phyloP scores from a whole-genome alignment of 2,797 vertebrate genomes.

The Psittacula echo region DNA sequence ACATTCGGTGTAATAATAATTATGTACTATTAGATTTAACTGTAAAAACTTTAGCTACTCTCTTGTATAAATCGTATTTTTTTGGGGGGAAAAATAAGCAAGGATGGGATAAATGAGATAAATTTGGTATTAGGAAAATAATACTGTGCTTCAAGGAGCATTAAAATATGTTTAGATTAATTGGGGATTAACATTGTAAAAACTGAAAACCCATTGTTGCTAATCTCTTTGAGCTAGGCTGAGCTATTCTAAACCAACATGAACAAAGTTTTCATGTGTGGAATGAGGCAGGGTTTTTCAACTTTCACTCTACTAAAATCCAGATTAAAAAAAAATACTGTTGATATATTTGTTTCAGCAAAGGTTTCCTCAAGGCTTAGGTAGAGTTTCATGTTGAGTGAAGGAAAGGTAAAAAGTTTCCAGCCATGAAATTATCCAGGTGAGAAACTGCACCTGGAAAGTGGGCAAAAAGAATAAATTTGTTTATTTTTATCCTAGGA shows the following conservation, averaged over 20 bases:
- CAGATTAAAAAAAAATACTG: neutral
- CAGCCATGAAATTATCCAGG: neutral
- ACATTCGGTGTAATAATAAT: neutral
- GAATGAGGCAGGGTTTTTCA: conserved; percentile 24
- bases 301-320: neutral
- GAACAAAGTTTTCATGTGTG: conserved; percentile 25
- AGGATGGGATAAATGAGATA: conserved; percentile 4
- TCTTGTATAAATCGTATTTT: neutral
- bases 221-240: conserved; percentile 26
- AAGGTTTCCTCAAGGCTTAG: neutral
- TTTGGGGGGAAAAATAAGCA: neutral
- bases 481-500: neutral
- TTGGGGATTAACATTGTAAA: conserved; percentile 5
- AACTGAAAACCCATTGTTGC: conserved; percentile 24
- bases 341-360: neutral
- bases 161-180: conserved; percentile 52
- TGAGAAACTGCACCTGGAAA: neutral
- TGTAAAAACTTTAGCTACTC: neutral
- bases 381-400: neutral
- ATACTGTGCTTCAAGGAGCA: conserved; percentile 24
- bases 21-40: neutral
- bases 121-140: conserved; percentile 38
- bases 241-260: conserved; percentile 17
- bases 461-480: neutral
- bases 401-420: neutral